Conservation (phyloP, 2,797 vertebrate genomes). For the Pseudotriccus pelzelni region DNA sequence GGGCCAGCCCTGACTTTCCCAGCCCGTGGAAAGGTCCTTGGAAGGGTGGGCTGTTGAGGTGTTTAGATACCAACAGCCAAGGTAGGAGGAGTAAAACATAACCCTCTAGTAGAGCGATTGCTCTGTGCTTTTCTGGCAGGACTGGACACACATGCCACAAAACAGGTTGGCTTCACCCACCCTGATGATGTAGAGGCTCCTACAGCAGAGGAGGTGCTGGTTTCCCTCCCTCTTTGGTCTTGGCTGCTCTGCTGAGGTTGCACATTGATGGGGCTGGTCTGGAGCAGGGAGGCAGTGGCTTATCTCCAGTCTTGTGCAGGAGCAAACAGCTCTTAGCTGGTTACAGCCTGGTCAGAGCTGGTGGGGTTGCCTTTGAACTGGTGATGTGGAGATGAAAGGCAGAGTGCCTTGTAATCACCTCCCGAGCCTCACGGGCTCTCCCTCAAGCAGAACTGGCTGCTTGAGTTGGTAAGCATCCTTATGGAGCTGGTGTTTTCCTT, state of each 20-base stretch:
- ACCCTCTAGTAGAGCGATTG: background rate
- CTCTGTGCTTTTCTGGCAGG: background rate
- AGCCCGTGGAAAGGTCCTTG: background rate
- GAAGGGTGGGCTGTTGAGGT: background rate
- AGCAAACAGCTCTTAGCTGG: background rate
- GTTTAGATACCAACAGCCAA: background rate
- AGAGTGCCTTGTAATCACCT: background rate
- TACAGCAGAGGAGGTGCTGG: background rate
- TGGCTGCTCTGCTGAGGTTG: background rate
- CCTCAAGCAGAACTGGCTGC: background rate
- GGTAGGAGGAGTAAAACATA: background rate
- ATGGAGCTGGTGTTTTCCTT: background rate
- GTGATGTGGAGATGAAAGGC: background rate
- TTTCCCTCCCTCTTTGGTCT: background rate
- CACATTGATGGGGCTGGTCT: background rate
- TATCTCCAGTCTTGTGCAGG: background rate
- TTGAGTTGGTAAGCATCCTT: background rate
- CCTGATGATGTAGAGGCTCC: background rate
- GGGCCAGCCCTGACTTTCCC: background rate
- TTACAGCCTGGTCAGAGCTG: background rate
- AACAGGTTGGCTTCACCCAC: background rate
- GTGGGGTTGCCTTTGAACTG: background rate
- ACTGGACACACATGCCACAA: fast-evolving
- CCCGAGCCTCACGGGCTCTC: background rate
- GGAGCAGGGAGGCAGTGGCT: background rate